Base-by-base conservation (phyloP, 2,797 vertebrate species). In the Sebastes trivittatus region DNA sequence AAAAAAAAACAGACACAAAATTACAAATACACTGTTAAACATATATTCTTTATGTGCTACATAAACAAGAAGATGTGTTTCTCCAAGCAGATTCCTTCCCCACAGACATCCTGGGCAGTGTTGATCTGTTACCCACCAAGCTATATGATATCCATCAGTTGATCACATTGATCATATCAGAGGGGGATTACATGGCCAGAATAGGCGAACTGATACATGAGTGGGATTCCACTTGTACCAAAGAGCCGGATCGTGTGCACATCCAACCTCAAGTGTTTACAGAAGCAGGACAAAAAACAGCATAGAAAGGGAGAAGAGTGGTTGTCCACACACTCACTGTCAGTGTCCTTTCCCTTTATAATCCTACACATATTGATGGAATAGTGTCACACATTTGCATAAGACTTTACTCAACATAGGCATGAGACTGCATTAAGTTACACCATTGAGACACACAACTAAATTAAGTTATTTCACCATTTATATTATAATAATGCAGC, bases 1-100 rank as follows among this genome's bases (percentile, higher is more conserved):
- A 23, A 88, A 16, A 91, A 36, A 83, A 84, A 8, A 7, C 49
- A 64, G 8, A 80, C 23, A 74, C 11, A 86, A 93, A 62, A 13
- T 68, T 23, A 36, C 4, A 75, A 36, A 63, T 20, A 95, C 92
- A 36, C 13, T 60, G 3, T 55, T 23, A 25, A 38, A 72, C 0
- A 4, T 10, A 46, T 29, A 61, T 22, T 34, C 5, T 49, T 11
- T 10, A 29, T 56, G 60, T 65, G 23, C 36, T 38, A 52, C 36
- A 52, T 56, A 30, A 42, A 69, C n/a, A 6, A 16, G 10, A 36
- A 9, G 5, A 72, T 23, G 9, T 2, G 6, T 60, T 61, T 61
- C 27, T 58, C 9, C 20, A 7, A 67, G 46, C 46, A 52, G 27
- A 72, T 42, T 67, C 55, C 38, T 25, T 60, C 30, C 6, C 23